Base-by-base conservation (phyloP, 2,113 vertebrate genomes). In the Erinaceus europaeus region DNA sequence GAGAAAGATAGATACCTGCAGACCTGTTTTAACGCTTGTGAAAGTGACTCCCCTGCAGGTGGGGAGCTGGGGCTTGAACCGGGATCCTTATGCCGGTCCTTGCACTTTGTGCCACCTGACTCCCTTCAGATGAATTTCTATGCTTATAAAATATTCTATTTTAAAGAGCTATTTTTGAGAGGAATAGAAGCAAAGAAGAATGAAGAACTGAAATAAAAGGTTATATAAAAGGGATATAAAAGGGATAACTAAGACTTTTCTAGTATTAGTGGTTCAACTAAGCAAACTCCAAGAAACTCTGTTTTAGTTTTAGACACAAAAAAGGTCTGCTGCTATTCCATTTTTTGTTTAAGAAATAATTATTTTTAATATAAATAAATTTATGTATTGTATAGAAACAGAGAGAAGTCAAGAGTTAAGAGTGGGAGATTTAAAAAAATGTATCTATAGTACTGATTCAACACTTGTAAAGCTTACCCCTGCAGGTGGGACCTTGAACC, bases 81-180 rank as follows among this genome's bases (percentile, higher is more conserved):
- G n/a, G n/a, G n/a, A n/a, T n/a, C n/a, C n/a, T n/a, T n/a, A n/a
- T n/a, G n/a, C n/a, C n/a, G n/a, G n/a, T n/a, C n/a, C n/a, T n/a
- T n/a, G n/a, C n/a, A n/a, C n/a, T n/a, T n/a, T n/a, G n/a, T n/a
- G n/a, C n/a, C n/a, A n/a, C n/a, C n/a, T n/a, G n/a, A n/a, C 8
- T 48, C 15, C 9, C 15, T 55, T 55, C 12, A 55, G 53, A 25
- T 55, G 27, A 36, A 44, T 29, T 74, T 42, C 32, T 38, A 68
- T 20, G 68, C 3, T 48, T 42, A 61, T 38, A 20, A 10, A 75
- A 32, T 78, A 52, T 48, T 77, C n/a, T n/a, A n/a, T n/a, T n/a
- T 85, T 82, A 52, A 90, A 91, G 14, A 75, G 55, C 12, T 46
- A 20, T 29, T 80, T 87, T 81, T 85, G 78, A 88, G 40, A 89